Conservation (phyloP, 2,888 invertebrate species). For the Orthosia gracilis region DNA sequence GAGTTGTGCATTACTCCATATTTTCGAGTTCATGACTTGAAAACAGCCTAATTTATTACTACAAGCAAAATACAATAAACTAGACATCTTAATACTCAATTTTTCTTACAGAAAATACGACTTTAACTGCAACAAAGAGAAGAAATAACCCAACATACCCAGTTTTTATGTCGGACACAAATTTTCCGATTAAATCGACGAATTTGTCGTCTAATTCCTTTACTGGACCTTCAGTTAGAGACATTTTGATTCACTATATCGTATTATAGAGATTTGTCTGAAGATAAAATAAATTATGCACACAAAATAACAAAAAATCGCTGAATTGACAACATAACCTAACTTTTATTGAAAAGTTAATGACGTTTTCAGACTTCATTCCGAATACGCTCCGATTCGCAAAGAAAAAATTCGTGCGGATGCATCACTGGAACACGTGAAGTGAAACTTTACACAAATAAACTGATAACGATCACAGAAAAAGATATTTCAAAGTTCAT, state of each 20-base stretch:
- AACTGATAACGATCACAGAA: too few species aligned
- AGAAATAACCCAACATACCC: conserved; percentile 75
- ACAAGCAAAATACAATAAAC: background rate
- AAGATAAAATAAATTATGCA: conserved; percentile 11
- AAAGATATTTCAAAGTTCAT: too few species aligned
- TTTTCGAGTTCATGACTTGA: conserved; percentile 1
- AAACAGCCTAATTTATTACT: background rate
- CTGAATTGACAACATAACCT: conserved; percentile 58
- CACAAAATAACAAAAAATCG: conserved; percentile 11
- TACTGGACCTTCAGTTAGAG: conserved; percentile 67
- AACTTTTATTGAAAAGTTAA: conserved; percentile 23
- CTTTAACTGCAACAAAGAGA: background rate
- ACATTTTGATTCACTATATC: conserved; percentile 65
- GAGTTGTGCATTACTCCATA: background rate
- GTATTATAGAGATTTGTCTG: background rate
- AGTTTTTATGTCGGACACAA: conserved; percentile 76
- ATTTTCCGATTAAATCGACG: conserved; percentile 79
- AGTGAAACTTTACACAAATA: too few species aligned
- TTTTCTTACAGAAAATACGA: background rate
- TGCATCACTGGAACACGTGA: too few species aligned
- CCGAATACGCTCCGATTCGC: conserved; percentile 20
- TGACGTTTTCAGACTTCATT: conserved; percentile 41
- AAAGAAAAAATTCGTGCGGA: too few species aligned
- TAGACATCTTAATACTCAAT: background rate
- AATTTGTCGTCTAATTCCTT: conserved; percentile 80